phyloP scores from a whole-genome alignment of 2,113 vertebrate genomes.

The Gopherus evgoodei region DNA sequence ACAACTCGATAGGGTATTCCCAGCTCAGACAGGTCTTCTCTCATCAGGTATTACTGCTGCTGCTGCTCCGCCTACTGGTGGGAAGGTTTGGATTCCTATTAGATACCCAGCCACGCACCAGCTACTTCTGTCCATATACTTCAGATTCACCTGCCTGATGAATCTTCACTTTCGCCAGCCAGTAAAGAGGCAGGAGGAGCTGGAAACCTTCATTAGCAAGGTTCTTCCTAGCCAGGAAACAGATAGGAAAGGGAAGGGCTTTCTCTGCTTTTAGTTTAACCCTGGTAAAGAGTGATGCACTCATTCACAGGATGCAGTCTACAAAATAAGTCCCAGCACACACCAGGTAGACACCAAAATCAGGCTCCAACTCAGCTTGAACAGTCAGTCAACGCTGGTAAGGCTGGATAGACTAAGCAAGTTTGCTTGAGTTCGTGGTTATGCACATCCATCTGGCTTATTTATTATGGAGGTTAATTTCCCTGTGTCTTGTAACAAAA shows the following conservation, averaged over 20 bases:
- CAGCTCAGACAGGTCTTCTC: too few species aligned
- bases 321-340: rapidly evolving
- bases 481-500: not conserved
- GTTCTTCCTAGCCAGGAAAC: not conserved
- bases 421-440: not conserved
- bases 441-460: not conserved
- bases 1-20: too few species aligned
- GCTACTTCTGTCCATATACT: too few species aligned
- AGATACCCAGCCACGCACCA: too few species aligned
- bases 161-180: too few species aligned
- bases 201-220: not conserved
- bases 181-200: not conserved
- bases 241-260: rapidly evolving
- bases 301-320: not conserved
- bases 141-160: too few species aligned
- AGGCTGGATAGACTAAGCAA: not conserved
- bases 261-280: not conserved
- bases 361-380: rapidly evolving
- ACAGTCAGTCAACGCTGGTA: rapidly evolving
- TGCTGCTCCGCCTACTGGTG: too few species aligned
- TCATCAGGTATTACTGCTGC: too few species aligned
- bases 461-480: not conserved
- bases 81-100: too few species aligned
- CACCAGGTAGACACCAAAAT: not conserved
- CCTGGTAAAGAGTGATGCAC: not conserved